phyloP scores from a whole-genome alignment of 1,140 invertebrate species.

The Probaryconus sp. region DNA sequence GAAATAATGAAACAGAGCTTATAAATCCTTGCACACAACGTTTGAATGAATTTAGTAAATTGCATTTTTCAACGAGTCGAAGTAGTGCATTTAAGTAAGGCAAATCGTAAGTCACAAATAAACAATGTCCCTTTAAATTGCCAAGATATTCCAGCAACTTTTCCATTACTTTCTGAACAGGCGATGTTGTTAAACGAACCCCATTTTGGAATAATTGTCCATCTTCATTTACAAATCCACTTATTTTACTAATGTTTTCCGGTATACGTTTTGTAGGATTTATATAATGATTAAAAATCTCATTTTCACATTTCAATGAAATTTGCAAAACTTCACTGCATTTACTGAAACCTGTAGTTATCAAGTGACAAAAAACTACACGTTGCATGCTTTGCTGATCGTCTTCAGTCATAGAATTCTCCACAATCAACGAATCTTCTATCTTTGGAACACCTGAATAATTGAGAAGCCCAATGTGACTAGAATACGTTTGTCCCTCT shows the following conservation, averaged over 20 bases:
- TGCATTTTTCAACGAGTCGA: neutral
- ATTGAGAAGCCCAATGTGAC: no score
- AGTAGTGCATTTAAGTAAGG: neutral
- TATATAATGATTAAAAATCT: constrained; percentile 29
- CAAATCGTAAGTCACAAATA: constrained; percentile 4
- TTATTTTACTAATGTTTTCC: constrained; percentile 3
- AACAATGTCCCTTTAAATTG: neutral
- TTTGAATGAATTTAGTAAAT: neutral
- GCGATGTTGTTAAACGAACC: neutral
- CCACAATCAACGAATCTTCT: no score
- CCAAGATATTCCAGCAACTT: constrained; percentile 1
- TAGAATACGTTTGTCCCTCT: no score
- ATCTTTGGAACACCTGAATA: no score
- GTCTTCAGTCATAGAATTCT: no score
- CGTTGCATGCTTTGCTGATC: no score
- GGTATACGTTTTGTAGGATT: constrained; percentile 30
- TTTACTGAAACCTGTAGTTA: constrained; percentile 41
- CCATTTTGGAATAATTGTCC: constrained; percentile 41
- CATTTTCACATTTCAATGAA: constrained; percentile 23
- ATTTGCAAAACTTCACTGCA: constrained; percentile 45
- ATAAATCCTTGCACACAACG: constrained; percentile 1
- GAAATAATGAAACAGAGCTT: neutral
- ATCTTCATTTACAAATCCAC: constrained; percentile 23
- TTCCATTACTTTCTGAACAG: neutral
- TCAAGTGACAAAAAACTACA: constrained; percentile 37